Evolutionary conservation across 1,140 invertebrate genomes (phyloP), one percentile per base, ranked within the genome.

Genomic region (Drosophila nikananu): DNA sequence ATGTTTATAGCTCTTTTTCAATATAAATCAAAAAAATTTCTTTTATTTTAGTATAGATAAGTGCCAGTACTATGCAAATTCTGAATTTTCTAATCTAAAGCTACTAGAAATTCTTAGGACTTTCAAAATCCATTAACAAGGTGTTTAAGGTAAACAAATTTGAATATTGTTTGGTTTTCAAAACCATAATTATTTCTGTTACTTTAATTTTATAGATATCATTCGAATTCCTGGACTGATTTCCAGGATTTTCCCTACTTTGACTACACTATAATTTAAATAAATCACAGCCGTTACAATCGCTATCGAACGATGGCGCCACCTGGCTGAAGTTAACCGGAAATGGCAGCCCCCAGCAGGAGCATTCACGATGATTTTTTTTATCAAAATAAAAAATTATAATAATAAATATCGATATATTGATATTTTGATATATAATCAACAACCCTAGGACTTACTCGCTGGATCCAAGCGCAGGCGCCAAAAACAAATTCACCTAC

Each of bases 401-500:
- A 30, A 8, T 8, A 30, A 9, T 2, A 7, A 27, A 27, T 27
- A 27, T 27, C 27, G 27, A 27, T 27, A 7, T 27, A 27, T 6
- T 27, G 5, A 27, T 27, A 27, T 27, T 27, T 27, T 27, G 7
- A 27, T 27, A 7, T 27, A 27, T 27, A 7, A 27, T 27, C 27
- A 27, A 27, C 27, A 27, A 27, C 27, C 27, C 27, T 27, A 27
- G 27, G 7, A 27, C 32, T n/a, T 49, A 73, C 66, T 73, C 70
- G 70, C 30, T 12, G 37, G 12, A 9, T 27, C 17, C 23, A 27
- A 37, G 55, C 35, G 70, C 71, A 73, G 46, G 71, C 57, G 71
- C 71, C 30, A 54, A 32, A 48, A 51, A 30, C 13, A 19, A 30
- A 84, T 84, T 86, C 83, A 86, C 81, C 83, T 78, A 84, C 79